Percentiles rank a stretch among this genome's conserved stretches.
Evolutionary conservation across 2,113 vertebrate genomes (phyloP).

Genomic region (Daubentonia madagascariensis): DNA sequence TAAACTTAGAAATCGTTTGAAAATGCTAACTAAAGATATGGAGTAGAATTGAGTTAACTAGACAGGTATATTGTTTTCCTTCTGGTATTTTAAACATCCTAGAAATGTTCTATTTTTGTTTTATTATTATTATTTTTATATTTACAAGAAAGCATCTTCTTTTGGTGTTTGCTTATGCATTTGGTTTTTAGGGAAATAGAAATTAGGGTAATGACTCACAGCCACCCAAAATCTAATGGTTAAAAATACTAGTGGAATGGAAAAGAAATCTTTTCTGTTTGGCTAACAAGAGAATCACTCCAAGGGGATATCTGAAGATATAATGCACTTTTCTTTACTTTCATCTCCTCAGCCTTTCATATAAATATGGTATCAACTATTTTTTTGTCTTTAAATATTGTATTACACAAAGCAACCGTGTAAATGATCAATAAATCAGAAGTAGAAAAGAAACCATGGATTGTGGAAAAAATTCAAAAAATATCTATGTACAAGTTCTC

Average conservation of each 20-base stretch:
- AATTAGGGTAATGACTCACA: not conserved
- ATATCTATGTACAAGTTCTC: not conserved
- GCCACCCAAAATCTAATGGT: not conserved
- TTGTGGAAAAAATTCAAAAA: not conserved
- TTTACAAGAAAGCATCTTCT: not conserved
- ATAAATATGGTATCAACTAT: not conserved
- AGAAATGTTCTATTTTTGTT: not conserved
- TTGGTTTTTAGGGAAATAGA: not conserved
- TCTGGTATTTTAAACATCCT: not conserved
- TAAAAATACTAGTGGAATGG: not conserved
- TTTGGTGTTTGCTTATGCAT: not conserved
- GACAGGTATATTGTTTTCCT: not conserved
- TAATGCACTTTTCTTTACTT: not conserved
- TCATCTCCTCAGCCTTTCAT: not conserved
- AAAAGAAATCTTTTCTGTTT: not conserved
- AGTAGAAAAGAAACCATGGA: rapidly evolving
- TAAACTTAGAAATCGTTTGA: constrained; percentile 57
- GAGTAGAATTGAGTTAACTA: constrained; percentile 24
- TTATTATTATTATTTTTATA: not conserved
- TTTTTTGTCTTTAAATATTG: not conserved
- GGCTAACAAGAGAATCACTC: not conserved
- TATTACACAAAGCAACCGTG: not conserved
- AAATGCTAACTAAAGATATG: constrained; percentile 24
- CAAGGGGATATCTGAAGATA: not conserved
- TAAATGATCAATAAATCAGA: not conserved